Evolutionary conservation across 2,888 invertebrate species (phyloP).

Genomic region (Eupithecia inturbata): DNA sequence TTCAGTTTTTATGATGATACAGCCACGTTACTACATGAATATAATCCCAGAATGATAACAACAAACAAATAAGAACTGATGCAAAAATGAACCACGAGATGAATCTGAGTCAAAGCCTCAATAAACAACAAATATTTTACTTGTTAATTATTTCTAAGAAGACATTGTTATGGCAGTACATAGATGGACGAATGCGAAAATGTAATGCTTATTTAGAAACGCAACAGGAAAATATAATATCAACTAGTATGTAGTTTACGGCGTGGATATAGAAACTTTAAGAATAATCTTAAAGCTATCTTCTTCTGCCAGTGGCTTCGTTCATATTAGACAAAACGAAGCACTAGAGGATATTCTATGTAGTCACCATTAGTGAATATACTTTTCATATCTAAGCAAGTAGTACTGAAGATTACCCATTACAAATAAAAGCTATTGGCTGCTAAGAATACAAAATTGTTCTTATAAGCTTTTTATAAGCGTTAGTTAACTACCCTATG

Average conservation of each 20-base stretch:
- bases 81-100: neutral
- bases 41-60: neutral
- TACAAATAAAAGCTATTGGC: too few relatives aligned
- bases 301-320: too few relatives aligned
- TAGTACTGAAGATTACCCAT: too few relatives aligned
- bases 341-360: too few relatives aligned
- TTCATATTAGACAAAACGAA: too few relatives aligned
- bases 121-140: conserved; percentile 1
- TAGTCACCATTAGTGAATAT: too few relatives aligned
- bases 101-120: conserved; percentile 5
- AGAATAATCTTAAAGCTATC: too few relatives aligned
- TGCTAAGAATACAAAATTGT: too few relatives aligned
- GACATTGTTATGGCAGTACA: neutral
- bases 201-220: conserved; percentile 10
- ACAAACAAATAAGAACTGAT: neutral
- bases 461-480: too few relatives aligned
- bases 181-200: neutral
- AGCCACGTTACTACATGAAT: neutral
- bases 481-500: too few relatives aligned
- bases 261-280: neutral
- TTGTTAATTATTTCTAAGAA: conserved; percentile 5
- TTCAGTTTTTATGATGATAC: neutral
- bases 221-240: conserved; percentile 29
- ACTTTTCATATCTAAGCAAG: too few relatives aligned
- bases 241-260: conserved; percentile 4